A percentile compares a stretch with the other conserved stretches of the same genome.
Conservation (phyloP, 2,797 vertebrate genomes). For the Silurus lanzhouensis region DNA sequence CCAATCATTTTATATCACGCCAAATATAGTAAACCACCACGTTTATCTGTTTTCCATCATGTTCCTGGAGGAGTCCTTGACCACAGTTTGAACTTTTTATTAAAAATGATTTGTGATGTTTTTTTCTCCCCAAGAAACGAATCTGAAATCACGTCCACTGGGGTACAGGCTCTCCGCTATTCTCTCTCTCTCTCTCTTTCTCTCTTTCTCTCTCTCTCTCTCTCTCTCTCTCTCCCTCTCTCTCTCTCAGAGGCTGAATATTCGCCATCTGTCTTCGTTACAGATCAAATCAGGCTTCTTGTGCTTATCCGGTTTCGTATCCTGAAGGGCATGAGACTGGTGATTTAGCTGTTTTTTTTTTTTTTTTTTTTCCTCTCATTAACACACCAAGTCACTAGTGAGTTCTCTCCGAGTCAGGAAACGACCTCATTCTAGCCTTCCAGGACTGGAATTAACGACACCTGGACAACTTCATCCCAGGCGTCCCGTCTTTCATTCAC, state of each 20-base stretch:
- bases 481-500: neutral
- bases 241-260: neutral
- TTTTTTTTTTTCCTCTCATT: neutral
- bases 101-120: neutral
- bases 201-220: neutral
- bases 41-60: neutral
- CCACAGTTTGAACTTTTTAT: conserved; percentile 1
- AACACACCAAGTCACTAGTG: neutral
- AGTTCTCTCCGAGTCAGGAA: neutral
- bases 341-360: neutral
- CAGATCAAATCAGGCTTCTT: conserved; percentile 5
- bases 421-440: neutral
- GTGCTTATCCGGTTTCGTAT: neutral
- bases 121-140: too few relatives aligned
- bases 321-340: neutral
- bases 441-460: neutral
- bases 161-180: neutral
- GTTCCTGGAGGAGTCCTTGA: neutral
- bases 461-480: neutral
- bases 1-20: neutral
- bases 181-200: neutral
- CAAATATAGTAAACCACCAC: neutral
- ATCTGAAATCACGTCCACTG: neutral
- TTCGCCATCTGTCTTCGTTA: conserved; percentile 27
- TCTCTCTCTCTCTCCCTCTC: neutral